These are phyloP conservation scores for Zoanthus sociatus DNA, from an alignment of 92 coral and sea anemone genomes.

Conservation along the genomic window DNA sequence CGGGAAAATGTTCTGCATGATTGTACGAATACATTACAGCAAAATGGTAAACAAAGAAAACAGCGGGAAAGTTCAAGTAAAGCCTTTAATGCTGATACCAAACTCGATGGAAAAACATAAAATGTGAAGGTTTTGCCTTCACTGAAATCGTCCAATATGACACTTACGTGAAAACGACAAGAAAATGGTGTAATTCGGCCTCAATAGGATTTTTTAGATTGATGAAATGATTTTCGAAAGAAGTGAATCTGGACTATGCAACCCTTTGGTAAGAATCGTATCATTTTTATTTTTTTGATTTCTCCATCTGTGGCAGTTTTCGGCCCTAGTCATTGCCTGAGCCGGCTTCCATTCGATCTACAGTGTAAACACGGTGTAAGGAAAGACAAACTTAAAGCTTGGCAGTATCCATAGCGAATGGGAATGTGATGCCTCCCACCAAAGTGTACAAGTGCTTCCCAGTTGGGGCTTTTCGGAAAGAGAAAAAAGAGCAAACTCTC, in stretches of 20 bases:
- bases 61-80: slow-evolving; percentile 35
- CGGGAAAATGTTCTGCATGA: slow-evolving; percentile 30
- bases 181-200: slow-evolving; percentile 35
- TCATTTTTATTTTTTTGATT: slow-evolving; percentile 42
- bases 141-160: slow-evolving; percentile 27
- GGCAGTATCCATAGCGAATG: slow-evolving; percentile 15
- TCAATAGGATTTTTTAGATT: slow-evolving; percentile 33
- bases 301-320: slow-evolving; percentile 9
- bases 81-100: slow-evolving; percentile 25
- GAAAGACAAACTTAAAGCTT: slow-evolving; percentile 3
- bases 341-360: slow-evolving; percentile 24
- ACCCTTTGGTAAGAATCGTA: slow-evolving; percentile 42
- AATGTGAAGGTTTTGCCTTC: slow-evolving; percentile 36
- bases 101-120: slow-evolving; percentile 24
- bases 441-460: slow-evolving; percentile 25
- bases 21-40: slow-evolving; percentile 33
- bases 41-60: slow-evolving; percentile 13
- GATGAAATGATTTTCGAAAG: slow-evolving; percentile 10
- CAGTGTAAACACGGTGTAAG: slow-evolving; percentile 27
- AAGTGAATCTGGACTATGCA: slow-evolving; percentile 31
- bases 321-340: slow-evolving; percentile 20
- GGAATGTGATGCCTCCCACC: slow-evolving; percentile 36
- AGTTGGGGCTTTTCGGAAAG: slow-evolving; percentile 39
- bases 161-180: slow-evolving; percentile 18
- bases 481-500: slow-evolving; percentile 38